phyloP scores from a whole-genome alignment of 2,113 vertebrate species.

The Dicrurus megarhynchus region DNA sequence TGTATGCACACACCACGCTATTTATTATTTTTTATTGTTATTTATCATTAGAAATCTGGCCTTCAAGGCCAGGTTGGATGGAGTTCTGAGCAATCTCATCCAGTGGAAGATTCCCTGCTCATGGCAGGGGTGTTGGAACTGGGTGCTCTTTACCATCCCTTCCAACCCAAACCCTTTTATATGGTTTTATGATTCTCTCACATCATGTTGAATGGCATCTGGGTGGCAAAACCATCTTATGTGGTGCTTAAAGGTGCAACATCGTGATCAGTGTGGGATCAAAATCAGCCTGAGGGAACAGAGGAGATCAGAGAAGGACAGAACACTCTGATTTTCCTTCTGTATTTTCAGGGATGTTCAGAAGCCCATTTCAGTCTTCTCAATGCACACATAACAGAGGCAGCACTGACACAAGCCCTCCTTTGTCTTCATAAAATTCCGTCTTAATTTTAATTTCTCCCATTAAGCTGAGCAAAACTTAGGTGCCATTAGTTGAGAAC shows the following conservation, averaged over 20 bases:
- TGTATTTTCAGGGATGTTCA: not conserved
- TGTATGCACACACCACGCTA: fast-evolving
- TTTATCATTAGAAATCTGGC: not conserved
- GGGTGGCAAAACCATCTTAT: not conserved
- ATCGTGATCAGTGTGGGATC: fast-evolving
- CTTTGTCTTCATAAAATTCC: not conserved
- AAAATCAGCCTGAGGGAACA: not conserved
- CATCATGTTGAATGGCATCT: not conserved
- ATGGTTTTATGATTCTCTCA: not conserved
- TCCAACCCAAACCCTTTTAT: no score
- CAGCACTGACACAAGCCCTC: fast-evolving
- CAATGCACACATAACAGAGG: not conserved
- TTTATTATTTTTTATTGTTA: not conserved
- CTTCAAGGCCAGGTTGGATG: not conserved
- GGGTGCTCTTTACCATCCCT: not conserved
- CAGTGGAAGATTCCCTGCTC: not conserved
- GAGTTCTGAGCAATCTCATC: not conserved
- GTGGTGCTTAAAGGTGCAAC: not conserved
- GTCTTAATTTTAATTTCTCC: not conserved
- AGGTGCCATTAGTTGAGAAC: not conserved
- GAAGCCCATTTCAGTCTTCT: not conserved
- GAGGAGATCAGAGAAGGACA: not conserved
- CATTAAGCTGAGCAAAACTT: not conserved
- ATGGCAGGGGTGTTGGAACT: not conserved
- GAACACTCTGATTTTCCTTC: not conserved